phyloP scores from a whole-genome alignment of 2,113 vertebrate species.

The Oreamnos americanus region DNA sequence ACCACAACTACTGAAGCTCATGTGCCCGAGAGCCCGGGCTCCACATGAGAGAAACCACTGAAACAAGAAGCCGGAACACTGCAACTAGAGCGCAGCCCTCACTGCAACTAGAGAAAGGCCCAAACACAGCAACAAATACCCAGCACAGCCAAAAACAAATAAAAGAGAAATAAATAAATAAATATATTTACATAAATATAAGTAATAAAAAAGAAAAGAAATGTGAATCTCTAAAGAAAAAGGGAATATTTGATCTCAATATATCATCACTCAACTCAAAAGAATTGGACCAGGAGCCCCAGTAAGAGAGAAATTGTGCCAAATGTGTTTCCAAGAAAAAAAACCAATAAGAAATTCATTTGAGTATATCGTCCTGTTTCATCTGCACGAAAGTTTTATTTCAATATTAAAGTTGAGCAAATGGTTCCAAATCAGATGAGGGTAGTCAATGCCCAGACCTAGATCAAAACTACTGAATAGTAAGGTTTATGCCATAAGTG shows the following conservation, averaged over 20 bases:
- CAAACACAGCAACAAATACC: not conserved
- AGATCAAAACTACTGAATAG: not conserved
- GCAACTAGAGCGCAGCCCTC: not conserved
- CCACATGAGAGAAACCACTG: not conserved
- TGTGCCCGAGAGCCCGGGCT: not conserved
- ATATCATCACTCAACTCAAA: not conserved
- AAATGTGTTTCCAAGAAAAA: not conserved
- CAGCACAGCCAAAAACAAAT: not conserved
- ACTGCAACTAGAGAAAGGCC: not conserved
- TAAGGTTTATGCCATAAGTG: not conserved
- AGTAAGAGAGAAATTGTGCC: not conserved
- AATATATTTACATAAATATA: not conserved
- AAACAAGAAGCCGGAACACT: not conserved
- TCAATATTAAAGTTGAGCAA: not conserved
- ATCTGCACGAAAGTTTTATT: not conserved
- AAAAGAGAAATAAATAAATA: not conserved
- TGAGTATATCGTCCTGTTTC: not conserved
- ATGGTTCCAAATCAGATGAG: not conserved
- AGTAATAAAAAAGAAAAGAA: not conserved
- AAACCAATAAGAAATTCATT: not conserved
- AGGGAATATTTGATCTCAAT: not conserved
- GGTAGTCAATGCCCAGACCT: not conserved
- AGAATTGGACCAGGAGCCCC: not conserved
- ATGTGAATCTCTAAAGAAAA: not conserved
- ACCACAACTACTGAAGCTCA: not conserved